These are phyloP conservation scores for Takifugu bimaculatus DNA, from an alignment of 2,113 vertebrate genomes.

Conservation along the genomic window DNA sequence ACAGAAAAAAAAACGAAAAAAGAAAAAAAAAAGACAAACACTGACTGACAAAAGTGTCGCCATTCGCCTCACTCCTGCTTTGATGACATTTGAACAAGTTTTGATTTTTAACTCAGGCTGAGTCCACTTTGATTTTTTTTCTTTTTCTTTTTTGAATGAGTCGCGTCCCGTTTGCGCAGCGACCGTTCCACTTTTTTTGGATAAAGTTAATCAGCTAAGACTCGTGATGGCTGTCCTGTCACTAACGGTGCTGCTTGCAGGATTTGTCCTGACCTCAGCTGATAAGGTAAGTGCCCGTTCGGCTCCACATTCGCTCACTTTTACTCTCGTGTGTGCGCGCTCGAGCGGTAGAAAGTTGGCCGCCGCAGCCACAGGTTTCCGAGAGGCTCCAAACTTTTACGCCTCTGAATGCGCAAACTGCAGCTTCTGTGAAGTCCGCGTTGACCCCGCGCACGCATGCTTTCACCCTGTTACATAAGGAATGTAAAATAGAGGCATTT, in stretches of 20 bases:
- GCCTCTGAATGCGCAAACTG: constrained; percentile 23
- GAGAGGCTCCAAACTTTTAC: background rate
- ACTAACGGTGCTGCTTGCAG: constrained; percentile 77
- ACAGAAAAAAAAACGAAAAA: constrained; percentile 15
- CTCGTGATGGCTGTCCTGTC: constrained; percentile 86
- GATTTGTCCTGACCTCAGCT: constrained; percentile 80
- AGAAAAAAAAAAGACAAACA: background rate
- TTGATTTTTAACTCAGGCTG: background rate
- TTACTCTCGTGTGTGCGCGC: background rate
- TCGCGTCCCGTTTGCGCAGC: constrained; percentile 21
- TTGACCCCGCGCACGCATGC: constrained; percentile 41
- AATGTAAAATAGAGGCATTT: constrained; percentile 31
- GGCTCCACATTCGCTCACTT: background rate
- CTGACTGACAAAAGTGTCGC: constrained; percentile 61
- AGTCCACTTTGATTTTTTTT: constrained; percentile 27
- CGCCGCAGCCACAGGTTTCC: constrained; percentile 1
- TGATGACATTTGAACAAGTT: constrained; percentile 25
- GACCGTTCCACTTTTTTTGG: constrained; percentile 3
- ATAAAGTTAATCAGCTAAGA: constrained; percentile 47
- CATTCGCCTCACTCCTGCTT: constrained; percentile 43
- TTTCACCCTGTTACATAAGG: constrained; percentile 45
- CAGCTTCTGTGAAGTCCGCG: constrained; percentile 33
- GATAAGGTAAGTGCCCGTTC: constrained; percentile 77
- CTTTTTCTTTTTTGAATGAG: constrained; percentile 38
- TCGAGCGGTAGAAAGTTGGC: background rate